Evolutionary conservation across 2,113 vertebrate genomes (phyloP).

Genomic region (Raja brachyura): DNA sequence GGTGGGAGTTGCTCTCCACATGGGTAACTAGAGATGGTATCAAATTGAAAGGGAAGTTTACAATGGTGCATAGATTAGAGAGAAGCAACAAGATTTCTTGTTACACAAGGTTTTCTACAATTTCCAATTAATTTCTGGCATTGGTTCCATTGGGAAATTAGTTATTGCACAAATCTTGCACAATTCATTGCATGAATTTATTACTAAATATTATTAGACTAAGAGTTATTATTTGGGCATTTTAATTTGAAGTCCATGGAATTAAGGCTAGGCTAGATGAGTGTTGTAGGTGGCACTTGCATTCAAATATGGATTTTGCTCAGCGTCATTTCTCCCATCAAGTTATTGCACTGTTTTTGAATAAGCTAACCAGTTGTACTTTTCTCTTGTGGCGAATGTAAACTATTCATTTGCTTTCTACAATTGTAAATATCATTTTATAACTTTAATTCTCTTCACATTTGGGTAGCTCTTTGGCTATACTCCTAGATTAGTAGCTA

Average conservation of each 20-base stretch:
- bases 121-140: neutral
- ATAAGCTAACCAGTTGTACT: neutral
- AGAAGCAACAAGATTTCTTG: neutral
- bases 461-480: too few relatives aligned
- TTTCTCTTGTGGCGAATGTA: neutral
- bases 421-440: too few relatives aligned
- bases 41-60: too few relatives aligned
- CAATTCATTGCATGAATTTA: neutral
- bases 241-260: neutral
- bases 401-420: too few relatives aligned
- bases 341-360: neutral
- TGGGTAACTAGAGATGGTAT: too few relatives aligned
- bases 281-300: neutral
- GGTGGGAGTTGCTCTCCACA: too few relatives aligned
- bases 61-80: too few relatives aligned
- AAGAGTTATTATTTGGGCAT: neutral
- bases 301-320: neutral
- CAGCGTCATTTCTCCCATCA: too few relatives aligned
- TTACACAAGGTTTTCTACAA: neutral
- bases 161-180: neutral
- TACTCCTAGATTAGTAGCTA: too few relatives aligned
- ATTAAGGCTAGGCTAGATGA: neutral
- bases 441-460: too few relatives aligned
- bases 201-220: neutral
- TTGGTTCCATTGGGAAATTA: neutral